These are phyloP conservation scores for Pelobates fuscus DNA, from an alignment of 2,113 vertebrate species.

Conservation along the genomic window DNA sequence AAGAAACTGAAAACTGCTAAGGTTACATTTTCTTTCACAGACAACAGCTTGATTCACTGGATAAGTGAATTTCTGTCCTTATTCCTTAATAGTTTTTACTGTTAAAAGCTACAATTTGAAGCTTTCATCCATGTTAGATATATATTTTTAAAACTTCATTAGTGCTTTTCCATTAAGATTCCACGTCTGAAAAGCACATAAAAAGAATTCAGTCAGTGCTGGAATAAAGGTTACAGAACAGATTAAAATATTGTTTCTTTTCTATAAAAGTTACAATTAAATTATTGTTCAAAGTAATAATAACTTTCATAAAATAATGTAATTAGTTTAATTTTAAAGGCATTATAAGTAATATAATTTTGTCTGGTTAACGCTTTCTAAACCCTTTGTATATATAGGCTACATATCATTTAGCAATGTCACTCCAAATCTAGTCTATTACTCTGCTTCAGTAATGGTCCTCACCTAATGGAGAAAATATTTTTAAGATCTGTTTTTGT, in stretches of 20 bases:
- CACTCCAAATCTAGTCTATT: too few relatives aligned
- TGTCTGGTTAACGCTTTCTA: too few relatives aligned
- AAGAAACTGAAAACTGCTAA: conserved; percentile 9
- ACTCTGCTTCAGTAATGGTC: too few relatives aligned
- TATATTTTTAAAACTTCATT: conserved; percentile 6
- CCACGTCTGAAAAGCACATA: conserved; percentile 27
- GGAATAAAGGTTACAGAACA: background rate
- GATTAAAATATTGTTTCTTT: background rate
- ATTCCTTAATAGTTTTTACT: conserved; percentile 27
- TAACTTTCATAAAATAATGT: too few relatives aligned
- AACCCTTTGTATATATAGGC: too few relatives aligned
- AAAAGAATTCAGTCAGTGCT: background rate
- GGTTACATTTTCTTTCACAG: conserved; percentile 39
- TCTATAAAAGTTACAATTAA: background rate
- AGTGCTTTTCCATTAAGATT: conserved; percentile 39
- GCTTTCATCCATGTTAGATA: conserved; percentile 25
- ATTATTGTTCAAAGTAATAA: too few relatives aligned
- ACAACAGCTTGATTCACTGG: conserved; percentile 43
- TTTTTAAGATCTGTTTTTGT: too few relatives aligned
- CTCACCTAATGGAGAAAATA: too few relatives aligned
- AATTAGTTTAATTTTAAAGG: too few relatives aligned
- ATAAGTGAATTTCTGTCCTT: conserved; percentile 34
- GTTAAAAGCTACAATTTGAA: conserved; percentile 45
- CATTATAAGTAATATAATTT: too few relatives aligned
- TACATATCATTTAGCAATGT: too few relatives aligned